phyloP scores from a whole-genome alignment of 1,140 invertebrate species.

The Gryon sp. region DNA sequence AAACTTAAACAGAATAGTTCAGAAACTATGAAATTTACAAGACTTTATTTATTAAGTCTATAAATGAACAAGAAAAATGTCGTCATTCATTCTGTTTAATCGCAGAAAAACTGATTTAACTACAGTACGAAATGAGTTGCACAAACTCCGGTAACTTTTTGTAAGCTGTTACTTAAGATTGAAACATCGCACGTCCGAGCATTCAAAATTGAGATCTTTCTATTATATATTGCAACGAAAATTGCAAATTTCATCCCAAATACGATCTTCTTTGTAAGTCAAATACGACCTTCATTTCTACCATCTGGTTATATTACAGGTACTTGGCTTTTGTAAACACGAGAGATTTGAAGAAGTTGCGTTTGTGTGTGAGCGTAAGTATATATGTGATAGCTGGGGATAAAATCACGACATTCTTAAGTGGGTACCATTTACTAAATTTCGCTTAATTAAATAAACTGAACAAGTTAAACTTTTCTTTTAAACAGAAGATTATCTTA shows the following conservation, averaged over 20 bases:
- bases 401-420: background rate
- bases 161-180: constrained; percentile 12
- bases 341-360: constrained; percentile 38
- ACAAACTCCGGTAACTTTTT: background rate
- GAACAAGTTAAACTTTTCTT: background rate
- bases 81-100: constrained; percentile 3
- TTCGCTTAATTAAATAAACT: constrained; percentile 19
- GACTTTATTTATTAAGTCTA: too few species aligned
- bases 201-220: constrained; percentile 32
- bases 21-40: too few species aligned
- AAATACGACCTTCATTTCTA: constrained; percentile 48
- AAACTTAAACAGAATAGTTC: too few species aligned
- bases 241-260: constrained; percentile 52
- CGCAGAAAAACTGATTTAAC: background rate
- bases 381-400: background rate
- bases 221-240: constrained; percentile 23
- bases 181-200: constrained; percentile 21
- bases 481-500: too few species aligned
- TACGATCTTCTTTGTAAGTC: constrained; percentile 55
- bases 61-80: background rate
- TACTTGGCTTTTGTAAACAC: constrained; percentile 56
- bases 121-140: constrained; percentile 9
- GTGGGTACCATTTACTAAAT: constrained; percentile 2
- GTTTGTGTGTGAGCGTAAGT: background rate
- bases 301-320: constrained; percentile 53